These are phyloP conservation scores for Hyperoplus immaculatus DNA, from an alignment of 2,797 vertebrate species.

Conservation along the genomic window DNA sequence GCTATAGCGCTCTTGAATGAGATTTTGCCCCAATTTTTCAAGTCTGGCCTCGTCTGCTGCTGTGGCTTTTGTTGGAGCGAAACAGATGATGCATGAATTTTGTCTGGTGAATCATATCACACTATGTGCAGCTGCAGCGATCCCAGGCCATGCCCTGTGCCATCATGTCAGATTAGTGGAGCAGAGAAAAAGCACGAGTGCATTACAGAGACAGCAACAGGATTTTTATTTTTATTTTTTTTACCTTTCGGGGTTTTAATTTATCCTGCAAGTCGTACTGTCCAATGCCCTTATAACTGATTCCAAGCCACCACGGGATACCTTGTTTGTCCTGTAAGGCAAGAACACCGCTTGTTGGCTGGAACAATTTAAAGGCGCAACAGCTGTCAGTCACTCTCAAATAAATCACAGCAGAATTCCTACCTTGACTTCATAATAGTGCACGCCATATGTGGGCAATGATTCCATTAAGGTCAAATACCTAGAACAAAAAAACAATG, in stretches of 20 bases:
- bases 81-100: constrained; percentile 55
- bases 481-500: constrained; percentile 80
- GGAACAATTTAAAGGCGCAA: constrained; percentile 31
- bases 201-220: constrained; percentile 29
- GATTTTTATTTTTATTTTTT: constrained; percentile 12
- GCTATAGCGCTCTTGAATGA: constrained; percentile 10
- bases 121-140: constrained; percentile 35
- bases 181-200: constrained; percentile 16
- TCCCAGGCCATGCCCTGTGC: constrained; percentile 38
- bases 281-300: constrained; percentile 98
- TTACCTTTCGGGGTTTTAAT: constrained; percentile 97
- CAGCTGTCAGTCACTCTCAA: constrained; percentile 29
- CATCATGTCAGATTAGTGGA: constrained; percentile 36
- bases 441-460: constrained; percentile 96
- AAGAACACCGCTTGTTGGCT: constrained; percentile 35
- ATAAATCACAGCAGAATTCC: constrained; percentile 56
- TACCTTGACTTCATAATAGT: constrained; percentile 99
- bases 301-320: constrained; percentile 99
- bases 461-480: constrained; percentile 97
- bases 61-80: constrained; percentile 43
- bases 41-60: constrained; percentile 64
- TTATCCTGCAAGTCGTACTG: constrained; percentile 98
- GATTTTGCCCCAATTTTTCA: constrained; percentile 32
- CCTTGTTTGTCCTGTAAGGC: constrained; percentile 95
- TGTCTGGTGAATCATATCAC: constrained; percentile 65